Evolutionary conservation across 2,113 vertebrate genomes (phyloP).

Genomic region (Esox niger): DNA sequence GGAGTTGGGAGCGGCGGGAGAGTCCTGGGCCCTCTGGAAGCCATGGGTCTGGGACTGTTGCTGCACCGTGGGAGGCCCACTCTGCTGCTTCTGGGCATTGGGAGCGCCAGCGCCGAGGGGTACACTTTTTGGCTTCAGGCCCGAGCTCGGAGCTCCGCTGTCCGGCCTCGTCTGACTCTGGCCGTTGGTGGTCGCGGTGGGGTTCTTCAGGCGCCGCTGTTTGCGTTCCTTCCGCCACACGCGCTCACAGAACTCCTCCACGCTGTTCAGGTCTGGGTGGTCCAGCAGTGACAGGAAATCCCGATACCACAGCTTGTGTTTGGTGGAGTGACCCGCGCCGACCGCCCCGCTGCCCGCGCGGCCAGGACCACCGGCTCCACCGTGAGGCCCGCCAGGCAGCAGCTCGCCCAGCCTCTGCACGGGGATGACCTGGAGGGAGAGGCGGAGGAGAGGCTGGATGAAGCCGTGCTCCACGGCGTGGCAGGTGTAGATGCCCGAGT

Average conservation of each 20-base stretch:
- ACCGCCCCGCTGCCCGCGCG: conserved; percentile 71
- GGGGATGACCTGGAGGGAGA: conserved; percentile 91
- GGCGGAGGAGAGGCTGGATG: conserved; percentile 89
- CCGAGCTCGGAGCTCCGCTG: conserved; percentile 32
- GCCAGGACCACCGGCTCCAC: conserved; percentile 59
- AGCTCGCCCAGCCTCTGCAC: conserved; percentile 87
- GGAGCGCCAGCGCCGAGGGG: conserved; percentile 14
- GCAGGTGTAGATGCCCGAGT: conserved; percentile 88
- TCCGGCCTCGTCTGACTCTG: conserved; percentile 9
- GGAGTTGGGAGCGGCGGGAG: conserved; percentile 20
- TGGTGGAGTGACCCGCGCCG: conserved; percentile 67
- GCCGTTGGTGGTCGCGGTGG: conserved; percentile 44
- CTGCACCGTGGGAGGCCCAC: conserved; percentile 34
- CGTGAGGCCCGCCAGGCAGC: conserved; percentile 75
- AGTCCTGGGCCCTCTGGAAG: conserved; percentile 53
- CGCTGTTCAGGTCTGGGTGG: conserved; percentile 94
- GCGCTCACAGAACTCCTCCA: conserved; percentile 97
- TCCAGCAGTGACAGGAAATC: conserved; percentile 96
- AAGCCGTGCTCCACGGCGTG: conserved; percentile 94
- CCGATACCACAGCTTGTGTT: conserved; percentile 92
- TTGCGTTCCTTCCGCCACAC: conserved; percentile 98
- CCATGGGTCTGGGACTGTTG: conserved; percentile 42
- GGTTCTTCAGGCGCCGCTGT: conserved; percentile 81
- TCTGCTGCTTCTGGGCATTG: conserved; percentile 64
- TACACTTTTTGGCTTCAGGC: conserved; percentile 29